Conservation (phyloP, 2,113 vertebrate genomes). For the Tragelaphus buxtoni region DNA sequence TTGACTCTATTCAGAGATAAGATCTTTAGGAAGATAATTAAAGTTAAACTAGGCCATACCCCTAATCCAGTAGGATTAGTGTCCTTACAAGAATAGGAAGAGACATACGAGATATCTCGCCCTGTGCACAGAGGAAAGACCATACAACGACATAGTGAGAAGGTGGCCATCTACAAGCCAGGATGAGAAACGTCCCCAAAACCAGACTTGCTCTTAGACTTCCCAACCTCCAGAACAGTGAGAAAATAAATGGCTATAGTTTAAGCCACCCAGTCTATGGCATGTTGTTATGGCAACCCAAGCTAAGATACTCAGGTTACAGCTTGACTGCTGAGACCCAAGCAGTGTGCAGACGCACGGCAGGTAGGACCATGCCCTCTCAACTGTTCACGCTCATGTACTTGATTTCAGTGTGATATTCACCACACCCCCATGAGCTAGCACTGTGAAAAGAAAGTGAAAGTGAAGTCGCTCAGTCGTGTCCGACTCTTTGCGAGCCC, state of each 20-base stretch:
- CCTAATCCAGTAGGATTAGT: not conserved
- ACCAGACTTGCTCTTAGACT: not conserved
- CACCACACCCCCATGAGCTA: not conserved
- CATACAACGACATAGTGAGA: not conserved
- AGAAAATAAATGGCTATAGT: not conserved
- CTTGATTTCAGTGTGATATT: not conserved
- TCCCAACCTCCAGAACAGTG: not conserved
- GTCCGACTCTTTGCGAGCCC: not conserved
- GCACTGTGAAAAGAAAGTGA: not conserved
- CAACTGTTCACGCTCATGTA: accelerated
- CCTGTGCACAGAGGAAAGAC: not conserved
- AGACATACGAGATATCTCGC: not conserved
- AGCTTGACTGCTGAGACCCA: not conserved
- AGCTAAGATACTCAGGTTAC: not conserved
- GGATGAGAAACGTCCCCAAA: not conserved
- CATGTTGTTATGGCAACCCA: not conserved
- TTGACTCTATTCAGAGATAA: not conserved
- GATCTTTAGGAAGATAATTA: not conserved
- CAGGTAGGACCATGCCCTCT: accelerated
- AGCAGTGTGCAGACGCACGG: accelerated
- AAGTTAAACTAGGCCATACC: not conserved
- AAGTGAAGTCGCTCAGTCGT: not conserved
- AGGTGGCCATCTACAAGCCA: not conserved
- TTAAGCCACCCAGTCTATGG: not conserved
- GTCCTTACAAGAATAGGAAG: not conserved